Evolutionary conservation across 2,888 invertebrate species (phyloP).

Genomic region (Zhuqinia jingwanae): DNA sequence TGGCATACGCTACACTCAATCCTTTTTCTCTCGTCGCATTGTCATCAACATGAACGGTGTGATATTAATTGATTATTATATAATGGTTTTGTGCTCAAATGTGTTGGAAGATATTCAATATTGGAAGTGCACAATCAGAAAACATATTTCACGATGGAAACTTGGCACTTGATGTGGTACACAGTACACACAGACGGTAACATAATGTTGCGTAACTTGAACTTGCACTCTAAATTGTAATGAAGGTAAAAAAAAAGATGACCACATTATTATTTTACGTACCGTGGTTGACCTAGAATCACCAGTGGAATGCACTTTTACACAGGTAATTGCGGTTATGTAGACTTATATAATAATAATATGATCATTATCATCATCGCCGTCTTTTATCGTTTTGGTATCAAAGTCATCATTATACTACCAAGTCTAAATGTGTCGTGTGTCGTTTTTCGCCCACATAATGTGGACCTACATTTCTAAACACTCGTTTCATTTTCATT

Average conservation of each 20-base stretch:
- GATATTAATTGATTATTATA: constrained; percentile 13
- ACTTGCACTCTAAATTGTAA: constrained; percentile 68
- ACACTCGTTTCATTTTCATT: not conserved
- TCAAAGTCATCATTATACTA: constrained; percentile 45
- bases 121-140: not conserved
- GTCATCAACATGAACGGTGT: not conserved
- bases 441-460: constrained; percentile 51
- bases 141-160: not conserved
- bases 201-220: constrained; percentile 62
- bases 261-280: constrained; percentile 9
- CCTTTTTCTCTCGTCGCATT: not conserved
- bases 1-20: not conserved
- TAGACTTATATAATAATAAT: not conserved
- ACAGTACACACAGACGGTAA: not conserved
- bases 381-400: constrained; percentile 30
- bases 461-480: not conserved
- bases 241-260: constrained; percentile 48
- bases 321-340: constrained; percentile 9
- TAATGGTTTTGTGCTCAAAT: not conserved
- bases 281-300: constrained; percentile 67
- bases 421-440: too few species aligned
- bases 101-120: not conserved
- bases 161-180: constrained; percentile 34
- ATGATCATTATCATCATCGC: constrained; percentile 31
- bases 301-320: constrained; percentile 1